Conservation (phyloP, 92 coral and sea anemone genomes). For the Parazoanthus swiftii region DNA sequence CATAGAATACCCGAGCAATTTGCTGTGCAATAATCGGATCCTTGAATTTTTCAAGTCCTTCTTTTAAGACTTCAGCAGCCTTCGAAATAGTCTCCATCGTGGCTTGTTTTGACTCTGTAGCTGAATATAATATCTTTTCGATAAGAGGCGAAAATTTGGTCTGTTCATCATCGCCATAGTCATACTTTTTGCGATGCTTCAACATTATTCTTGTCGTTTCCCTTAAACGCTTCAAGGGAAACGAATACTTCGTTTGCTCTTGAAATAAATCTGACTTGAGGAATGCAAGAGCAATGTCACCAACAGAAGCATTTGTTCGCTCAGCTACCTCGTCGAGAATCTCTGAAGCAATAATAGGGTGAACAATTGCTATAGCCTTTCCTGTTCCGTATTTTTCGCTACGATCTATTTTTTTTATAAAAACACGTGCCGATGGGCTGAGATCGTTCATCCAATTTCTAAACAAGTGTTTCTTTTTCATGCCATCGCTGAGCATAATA, state of each 20-base stretch:
- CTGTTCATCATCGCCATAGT: constrained; percentile 43
- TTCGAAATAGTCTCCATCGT: constrained; percentile 34
- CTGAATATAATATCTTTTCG: constrained; percentile 52
- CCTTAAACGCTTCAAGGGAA: background rate
- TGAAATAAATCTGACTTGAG: constrained; percentile 27
- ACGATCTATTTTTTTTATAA: constrained; percentile 41
- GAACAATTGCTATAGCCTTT: constrained; percentile 44
- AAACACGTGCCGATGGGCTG: constrained; percentile 44
- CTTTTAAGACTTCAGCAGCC: constrained; percentile 40
- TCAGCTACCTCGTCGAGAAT: constrained; percentile 21
- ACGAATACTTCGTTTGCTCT: no score
- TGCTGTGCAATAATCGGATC: constrained; percentile 53
- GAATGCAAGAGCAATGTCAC: constrained; percentile 32
- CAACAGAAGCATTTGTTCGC: constrained; percentile 4
- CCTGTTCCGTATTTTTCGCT: constrained; percentile 46
- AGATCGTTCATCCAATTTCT: constrained; percentile 53
- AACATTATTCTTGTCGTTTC: constrained; percentile 46
- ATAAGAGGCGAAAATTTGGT: constrained; percentile 51
- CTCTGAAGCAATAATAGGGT: constrained; percentile 47
- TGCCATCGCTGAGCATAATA: constrained; percentile 34
- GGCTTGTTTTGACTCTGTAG: background rate
- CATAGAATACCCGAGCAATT: constrained; percentile 52
- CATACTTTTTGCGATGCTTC: constrained; percentile 47
- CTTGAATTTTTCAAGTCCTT: constrained; percentile 42
- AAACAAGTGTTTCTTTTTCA: constrained; percentile 21